These are phyloP conservation scores for Eupithecia centaureata DNA, from an alignment of 2,888 invertebrate species.

Conservation along the genomic window DNA sequence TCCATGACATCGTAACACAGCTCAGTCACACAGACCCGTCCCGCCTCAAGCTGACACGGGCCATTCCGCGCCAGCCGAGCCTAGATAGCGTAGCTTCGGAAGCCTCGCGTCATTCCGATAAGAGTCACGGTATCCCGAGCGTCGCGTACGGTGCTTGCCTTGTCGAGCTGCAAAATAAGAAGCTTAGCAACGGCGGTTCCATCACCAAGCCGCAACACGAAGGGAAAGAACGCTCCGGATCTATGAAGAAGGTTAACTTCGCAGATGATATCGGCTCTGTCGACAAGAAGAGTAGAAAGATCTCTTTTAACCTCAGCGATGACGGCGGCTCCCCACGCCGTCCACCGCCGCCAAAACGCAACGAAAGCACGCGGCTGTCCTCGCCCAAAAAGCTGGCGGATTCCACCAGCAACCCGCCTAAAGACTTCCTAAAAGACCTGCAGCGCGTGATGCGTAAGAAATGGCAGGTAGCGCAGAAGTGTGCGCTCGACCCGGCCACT, in stretches of 20 bases:
- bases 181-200: slow-evolving; percentile 70
- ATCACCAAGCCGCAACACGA: slow-evolving; percentile 66
- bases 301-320: slow-evolving; percentile 85
- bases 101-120: slow-evolving; percentile 74
- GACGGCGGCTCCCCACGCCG: slow-evolving; percentile 85
- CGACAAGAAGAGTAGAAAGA: slow-evolving; percentile 86
- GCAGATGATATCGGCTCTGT: slow-evolving; percentile 82
- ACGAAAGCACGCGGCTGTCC: slow-evolving; percentile 89
- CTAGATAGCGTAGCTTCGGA: slow-evolving; percentile 83
- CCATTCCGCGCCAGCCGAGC: slow-evolving; percentile 83
- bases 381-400: slow-evolving; percentile 91
- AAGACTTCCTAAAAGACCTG: slow-evolving; percentile 93
- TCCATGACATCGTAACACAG: slow-evolving; percentile 73
- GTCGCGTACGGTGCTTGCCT: slow-evolving; percentile 81
- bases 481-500: slow-evolving; percentile 93
- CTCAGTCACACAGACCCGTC: slow-evolving; percentile 67
- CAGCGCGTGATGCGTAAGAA: slow-evolving; percentile 97
- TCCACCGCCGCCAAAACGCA: slow-evolving; percentile 90
- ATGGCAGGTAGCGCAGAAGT: slow-evolving; percentile 96
- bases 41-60: slow-evolving; percentile 61
- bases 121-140: slow-evolving; percentile 67
- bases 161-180: slow-evolving; percentile 83
- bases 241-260: slow-evolving; percentile 84
- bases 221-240: slow-evolving; percentile 76
- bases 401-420: slow-evolving; percentile 89